Base-by-base conservation (phyloP, 2,888 invertebrate genomes). In the Hydraecia micacea region DNA sequence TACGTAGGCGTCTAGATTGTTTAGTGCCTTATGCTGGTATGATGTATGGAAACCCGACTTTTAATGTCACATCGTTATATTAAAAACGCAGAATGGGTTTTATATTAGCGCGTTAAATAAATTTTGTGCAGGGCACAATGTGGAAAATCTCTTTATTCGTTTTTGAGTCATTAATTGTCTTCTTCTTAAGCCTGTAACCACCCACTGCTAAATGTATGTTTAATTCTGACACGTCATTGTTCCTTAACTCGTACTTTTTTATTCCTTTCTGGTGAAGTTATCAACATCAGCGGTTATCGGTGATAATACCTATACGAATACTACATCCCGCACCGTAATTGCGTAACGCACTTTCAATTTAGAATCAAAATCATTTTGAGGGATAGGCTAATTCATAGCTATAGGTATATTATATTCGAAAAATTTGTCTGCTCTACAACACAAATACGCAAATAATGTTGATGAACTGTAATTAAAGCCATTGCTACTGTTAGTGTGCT, bases 1-100 rank as follows among this genome's bases (percentile, higher is more conserved):
- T 73, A 79, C 86, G 89, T 89, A 89, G 89, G 89, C 87, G 87
- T 90, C 90, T 89, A 89, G 90, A 91, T 89, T 89, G 85, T 88
- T 84, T 81, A 77, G 85, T 84, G 80, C 79, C 85, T 78, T 83
- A 75, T 86, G 81, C 67, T 82, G 75, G 62, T 79, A 81, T 86
- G 86, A 88, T 85, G 80, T 85, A 87, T 89, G 84, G 79, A 77
- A 75, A 77, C 80, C 80, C 52, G 36, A 81, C 70, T 82, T 77
- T 74, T 68, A 68, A 81, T 83, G 69, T 83, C 79, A 75, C 74
- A 81, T 80, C 75, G 63, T 79, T 79, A 72, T 77, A 79, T 83
- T 80, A 82, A 81, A 82, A 75, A 60, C 28, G 49, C 21, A 69
- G 39, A 65, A 73, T 49, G 46, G 32, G 66, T 78, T 80, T 78